Conservation (phyloP, 2,797 vertebrate species). For the Heteromormyrus szaboi region DNA sequence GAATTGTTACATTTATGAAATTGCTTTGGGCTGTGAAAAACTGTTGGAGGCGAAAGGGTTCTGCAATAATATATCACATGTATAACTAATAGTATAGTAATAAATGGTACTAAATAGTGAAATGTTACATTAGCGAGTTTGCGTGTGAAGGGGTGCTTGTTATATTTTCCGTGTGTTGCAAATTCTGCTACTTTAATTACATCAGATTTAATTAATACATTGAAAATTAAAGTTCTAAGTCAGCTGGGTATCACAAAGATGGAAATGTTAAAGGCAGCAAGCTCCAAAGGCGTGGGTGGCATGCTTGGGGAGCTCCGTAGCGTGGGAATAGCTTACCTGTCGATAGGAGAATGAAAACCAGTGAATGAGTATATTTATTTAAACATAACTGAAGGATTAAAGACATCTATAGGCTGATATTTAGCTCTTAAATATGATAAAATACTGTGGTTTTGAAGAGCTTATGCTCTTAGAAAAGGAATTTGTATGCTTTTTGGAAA, state of each 20-base stretch:
- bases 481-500: background rate
- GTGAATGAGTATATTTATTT: background rate
- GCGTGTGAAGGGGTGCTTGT: background rate
- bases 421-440: background rate
- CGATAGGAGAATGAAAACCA: too few relatives aligned
- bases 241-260: background rate
- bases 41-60: background rate
- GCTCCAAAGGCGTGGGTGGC: background rate
- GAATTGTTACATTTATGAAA: background rate
- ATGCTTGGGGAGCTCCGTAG: too few relatives aligned
- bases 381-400: background rate
- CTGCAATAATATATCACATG: background rate
- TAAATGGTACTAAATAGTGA: background rate
- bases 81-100: background rate
- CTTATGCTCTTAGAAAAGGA: background rate
- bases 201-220: background rate
- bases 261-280: background rate
- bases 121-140: background rate
- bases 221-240: background rate
- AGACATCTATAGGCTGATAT: background rate
- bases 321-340: background rate
- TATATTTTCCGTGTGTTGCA: background rate
- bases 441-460: background rate
- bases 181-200: too few relatives aligned
- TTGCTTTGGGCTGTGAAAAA: background rate